Evolutionary conservation across 2,797 vertebrate genomes (phyloP).

Genomic region (Periparus ater): DNA sequence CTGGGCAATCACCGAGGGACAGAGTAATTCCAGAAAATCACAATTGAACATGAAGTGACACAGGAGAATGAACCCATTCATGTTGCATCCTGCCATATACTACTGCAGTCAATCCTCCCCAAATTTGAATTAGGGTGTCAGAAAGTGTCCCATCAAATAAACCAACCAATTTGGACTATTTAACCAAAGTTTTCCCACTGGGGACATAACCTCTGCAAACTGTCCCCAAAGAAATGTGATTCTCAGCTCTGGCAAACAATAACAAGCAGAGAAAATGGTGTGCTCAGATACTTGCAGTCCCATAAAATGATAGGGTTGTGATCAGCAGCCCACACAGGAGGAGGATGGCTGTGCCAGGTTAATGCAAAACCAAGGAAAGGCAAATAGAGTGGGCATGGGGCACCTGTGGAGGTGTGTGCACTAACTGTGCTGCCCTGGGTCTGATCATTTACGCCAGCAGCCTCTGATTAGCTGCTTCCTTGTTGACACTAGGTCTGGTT

Average conservation of each 20-base stretch:
- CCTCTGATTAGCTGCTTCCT: conserved; percentile 42
- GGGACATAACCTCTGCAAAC: neutral
- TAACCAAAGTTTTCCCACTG: neutral
- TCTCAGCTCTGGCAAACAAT: neutral
- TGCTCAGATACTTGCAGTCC: neutral
- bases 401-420: neutral
- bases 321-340: neutral
- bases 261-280: neutral
- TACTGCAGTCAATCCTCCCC: neutral
- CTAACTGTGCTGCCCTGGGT: neutral
- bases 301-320: neutral
- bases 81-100: neutral
- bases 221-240: neutral
- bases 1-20: neutral
- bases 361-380: neutral
- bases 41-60: neutral
- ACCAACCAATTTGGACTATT: neutral
- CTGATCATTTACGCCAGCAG: neutral
- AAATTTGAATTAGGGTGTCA: neutral
- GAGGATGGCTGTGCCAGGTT: neutral
- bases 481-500: conserved; percentile 1
- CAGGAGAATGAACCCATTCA: neutral
- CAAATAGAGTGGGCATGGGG: neutral
- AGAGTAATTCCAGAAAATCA: neutral
- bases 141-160: neutral